These are phyloP conservation scores for Orthosia incerta DNA, from an alignment of 2,888 invertebrate species.

Conservation along the genomic window DNA sequence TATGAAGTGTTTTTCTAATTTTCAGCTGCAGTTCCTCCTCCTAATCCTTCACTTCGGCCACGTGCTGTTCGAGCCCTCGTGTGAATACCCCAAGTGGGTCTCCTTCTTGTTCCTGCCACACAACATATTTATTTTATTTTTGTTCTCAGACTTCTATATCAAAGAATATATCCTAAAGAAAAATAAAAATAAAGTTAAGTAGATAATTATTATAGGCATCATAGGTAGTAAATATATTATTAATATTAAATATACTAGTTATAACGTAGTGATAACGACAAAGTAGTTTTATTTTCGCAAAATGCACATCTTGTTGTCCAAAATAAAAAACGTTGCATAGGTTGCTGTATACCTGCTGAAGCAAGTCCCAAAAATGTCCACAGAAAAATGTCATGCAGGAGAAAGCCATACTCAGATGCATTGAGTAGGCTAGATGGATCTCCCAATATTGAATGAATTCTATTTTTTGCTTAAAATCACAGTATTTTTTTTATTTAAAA, in stretches of 20 bases:
- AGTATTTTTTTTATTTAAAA: no score
- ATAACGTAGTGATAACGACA: conserved; percentile 24
- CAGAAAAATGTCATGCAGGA: no score
- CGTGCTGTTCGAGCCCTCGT: conserved; percentile 90
- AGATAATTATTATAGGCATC: conserved; percentile 60
- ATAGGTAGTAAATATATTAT: conserved; percentile 53
- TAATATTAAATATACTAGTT: conserved; percentile 33
- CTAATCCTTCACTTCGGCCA: conserved; percentile 91
- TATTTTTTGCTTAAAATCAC: no score
- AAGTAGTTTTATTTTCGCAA: conserved; percentile 23
- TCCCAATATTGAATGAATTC: no score
- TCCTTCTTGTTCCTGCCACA: conserved; percentile 92
- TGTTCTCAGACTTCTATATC: conserved; percentile 93
- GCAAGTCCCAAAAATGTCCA: no score
- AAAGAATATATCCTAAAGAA: conserved; percentile 92
- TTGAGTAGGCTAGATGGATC: no score
- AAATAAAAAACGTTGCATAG: no score
- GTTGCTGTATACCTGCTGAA: no score
- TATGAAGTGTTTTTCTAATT: conserved; percentile 4
- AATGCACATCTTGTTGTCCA: no score
- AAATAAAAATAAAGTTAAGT: conserved; percentile 76
- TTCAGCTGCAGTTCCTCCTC: conserved; percentile 92
- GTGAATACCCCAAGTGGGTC: conserved; percentile 92
- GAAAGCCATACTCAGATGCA: no score
- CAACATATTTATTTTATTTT: conserved; percentile 92